Conservation (phyloP, 2,888 invertebrate species). For the Cinara cedri region DNA sequence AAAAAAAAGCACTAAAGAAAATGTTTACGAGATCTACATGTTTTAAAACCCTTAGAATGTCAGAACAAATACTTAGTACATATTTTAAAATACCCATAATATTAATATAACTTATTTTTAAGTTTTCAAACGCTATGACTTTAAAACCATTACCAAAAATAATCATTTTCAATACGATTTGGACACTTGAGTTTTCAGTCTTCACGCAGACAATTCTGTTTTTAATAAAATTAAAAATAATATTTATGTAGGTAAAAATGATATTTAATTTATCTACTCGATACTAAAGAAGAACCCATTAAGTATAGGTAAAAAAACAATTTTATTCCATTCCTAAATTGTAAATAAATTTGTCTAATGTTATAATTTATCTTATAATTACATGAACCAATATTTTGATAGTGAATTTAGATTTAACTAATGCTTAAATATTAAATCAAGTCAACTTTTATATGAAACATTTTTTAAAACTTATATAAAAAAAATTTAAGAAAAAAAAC, state of each 20-base stretch:
- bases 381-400: background rate
- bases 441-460: background rate
- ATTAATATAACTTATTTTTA: constrained; percentile 30
- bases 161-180: constrained; percentile 25
- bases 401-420: constrained; percentile 3
- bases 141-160: constrained; percentile 47
- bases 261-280: constrained; percentile 38
- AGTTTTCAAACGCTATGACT: constrained; percentile 29
- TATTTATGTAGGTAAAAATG: constrained; percentile 26
- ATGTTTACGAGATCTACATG: constrained; percentile 45
- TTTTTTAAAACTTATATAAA: background rate
- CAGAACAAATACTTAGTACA: constrained; percentile 43
- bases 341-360: constrained; percentile 36
- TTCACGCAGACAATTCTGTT: constrained; percentile 15
- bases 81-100: constrained; percentile 35
- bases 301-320: constrained; percentile 30
- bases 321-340: constrained; percentile 27
- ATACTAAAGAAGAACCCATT: constrained; percentile 22
- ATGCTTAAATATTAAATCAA: background rate
- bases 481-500: background rate
- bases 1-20: constrained; percentile 28
- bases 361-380: constrained; percentile 64
- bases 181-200: constrained; percentile 47
- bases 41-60: constrained; percentile 40
- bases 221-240: constrained; percentile 24